These are phyloP conservation scores for Chamaedrilus cognettii DNA, from an alignment of 2,888 invertebrate genomes.

Conservation along the genomic window DNA sequence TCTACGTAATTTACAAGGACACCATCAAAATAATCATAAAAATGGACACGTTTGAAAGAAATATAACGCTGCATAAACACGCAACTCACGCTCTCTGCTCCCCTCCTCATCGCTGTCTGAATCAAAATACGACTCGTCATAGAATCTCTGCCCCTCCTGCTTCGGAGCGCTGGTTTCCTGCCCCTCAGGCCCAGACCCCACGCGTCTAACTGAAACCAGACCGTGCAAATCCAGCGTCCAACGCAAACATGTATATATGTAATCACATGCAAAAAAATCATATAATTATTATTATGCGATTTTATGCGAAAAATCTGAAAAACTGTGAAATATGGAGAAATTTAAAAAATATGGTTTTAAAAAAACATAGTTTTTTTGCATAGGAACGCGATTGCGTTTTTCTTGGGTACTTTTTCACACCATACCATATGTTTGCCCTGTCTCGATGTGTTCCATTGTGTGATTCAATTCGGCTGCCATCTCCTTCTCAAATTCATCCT, in stretches of 20 bases:
- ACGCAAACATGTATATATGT: not conserved
- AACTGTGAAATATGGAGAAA: too few relatives aligned
- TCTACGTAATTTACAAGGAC: too few relatives aligned
- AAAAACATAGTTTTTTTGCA: too few relatives aligned
- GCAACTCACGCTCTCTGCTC: conserved; percentile 18
- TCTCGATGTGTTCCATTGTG: conserved; percentile 45
- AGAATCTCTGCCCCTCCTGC: conserved; percentile 28
- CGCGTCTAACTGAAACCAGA: too few relatives aligned
- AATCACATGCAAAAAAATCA: not conserved
- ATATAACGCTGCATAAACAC: not conserved
- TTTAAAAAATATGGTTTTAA: too few relatives aligned
- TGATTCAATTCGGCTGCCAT: conserved; percentile 53
- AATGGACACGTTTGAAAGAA: too few relatives aligned
- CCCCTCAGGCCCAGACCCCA: not conserved
- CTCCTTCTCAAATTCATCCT: conserved; percentile 58
- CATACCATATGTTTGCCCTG: too few relatives aligned
- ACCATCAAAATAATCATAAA: too few relatives aligned
- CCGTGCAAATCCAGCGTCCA: too few relatives aligned
- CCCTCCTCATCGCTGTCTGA: conserved; percentile 51
- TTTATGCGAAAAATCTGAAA: not conserved
- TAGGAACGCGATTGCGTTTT: too few relatives aligned
- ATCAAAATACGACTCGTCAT: conserved; percentile 54
- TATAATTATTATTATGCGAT: not conserved
- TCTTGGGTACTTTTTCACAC: too few relatives aligned
- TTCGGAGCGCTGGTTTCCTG: not conserved